A percentile compares a stretch with the other conserved stretches of the same genome.
Conservation (phyloP, 1,140 invertebrate genomes). For the Caenorhabditis briggsae region DNA sequence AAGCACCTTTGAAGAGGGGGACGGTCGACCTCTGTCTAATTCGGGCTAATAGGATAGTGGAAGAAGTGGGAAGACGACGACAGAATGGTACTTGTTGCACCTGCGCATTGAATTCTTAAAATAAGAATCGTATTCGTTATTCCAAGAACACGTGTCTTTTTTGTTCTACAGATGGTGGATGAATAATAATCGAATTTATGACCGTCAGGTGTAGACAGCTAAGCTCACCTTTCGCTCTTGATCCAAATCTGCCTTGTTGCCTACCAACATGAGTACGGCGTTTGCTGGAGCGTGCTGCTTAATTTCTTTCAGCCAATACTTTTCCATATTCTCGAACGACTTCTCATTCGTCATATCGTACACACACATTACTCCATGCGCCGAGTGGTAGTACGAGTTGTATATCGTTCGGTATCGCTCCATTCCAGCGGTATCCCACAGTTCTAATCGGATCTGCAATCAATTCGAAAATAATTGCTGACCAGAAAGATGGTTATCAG, state of each 20-base stretch:
- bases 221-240: constrained; percentile 73
- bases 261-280: constrained; percentile 75
- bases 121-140: too few relatives aligned
- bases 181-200: constrained; percentile 19
- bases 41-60: constrained; percentile 50
- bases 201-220: not conserved
- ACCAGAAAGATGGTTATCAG: constrained; percentile 49
- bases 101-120: constrained; percentile 18
- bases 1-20: not conserved
- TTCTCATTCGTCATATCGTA: constrained; percentile 76
- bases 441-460: constrained; percentile 66
- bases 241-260: constrained; percentile 77
- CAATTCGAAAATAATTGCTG: constrained; percentile 9
- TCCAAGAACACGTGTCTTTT: constrained; percentile 26
- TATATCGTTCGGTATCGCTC: constrained; percentile 77
- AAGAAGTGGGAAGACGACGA: constrained; percentile 5
- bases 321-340: constrained; percentile 78
- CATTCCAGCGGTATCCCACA: constrained; percentile 77
- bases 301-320: constrained; percentile 77
- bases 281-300: constrained; percentile 76
- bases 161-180: not conserved
- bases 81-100: constrained; percentile 43
- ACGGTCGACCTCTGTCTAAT: constrained; percentile 38
- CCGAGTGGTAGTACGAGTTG: constrained; percentile 78
- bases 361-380: constrained; percentile 77